phyloP scores from a whole-genome alignment of 2,888 invertebrate genomes.

The Brenthis ino region DNA sequence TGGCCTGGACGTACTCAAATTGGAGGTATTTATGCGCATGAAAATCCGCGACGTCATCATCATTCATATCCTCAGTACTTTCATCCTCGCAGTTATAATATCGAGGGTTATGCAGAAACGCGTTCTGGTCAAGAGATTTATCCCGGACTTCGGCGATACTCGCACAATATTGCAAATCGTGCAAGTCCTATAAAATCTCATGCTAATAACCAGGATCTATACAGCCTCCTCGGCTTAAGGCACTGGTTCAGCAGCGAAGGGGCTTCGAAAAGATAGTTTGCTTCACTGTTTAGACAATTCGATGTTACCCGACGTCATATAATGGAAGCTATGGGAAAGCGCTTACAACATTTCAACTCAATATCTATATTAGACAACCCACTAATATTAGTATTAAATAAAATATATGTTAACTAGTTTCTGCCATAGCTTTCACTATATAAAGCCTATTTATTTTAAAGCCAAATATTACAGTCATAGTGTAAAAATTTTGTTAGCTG shows the following conservation, averaged over 20 bases:
- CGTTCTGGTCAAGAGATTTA: conserved; percentile 58
- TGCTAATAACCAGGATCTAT: conserved; percentile 67
- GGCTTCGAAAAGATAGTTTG: conserved; percentile 74
- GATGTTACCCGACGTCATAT: conserved; percentile 81
- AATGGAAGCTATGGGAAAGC: conserved; percentile 73
- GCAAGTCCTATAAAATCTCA: conserved; percentile 57
- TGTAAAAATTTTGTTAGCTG: conserved; percentile 70
- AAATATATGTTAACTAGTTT: conserved; percentile 33
- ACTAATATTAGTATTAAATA: conserved; percentile 35
- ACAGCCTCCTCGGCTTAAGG: conserved; percentile 72
- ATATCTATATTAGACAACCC: conserved; percentile 41
- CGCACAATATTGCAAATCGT: conserved; percentile 58
- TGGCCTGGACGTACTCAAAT: conserved; percentile 69
- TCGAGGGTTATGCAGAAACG: conserved; percentile 46
- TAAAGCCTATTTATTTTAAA: conserved; percentile 80
- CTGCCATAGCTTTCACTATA: conserved; percentile 77
- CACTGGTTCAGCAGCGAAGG: conserved; percentile 79
- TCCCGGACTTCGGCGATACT: conserved; percentile 58
- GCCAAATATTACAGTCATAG: conserved; percentile 83
- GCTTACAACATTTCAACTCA: conserved; percentile 26
- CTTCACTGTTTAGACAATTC: conserved; percentile 63
- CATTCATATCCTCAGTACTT: conserved; percentile 70
- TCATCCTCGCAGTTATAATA: conserved; percentile 60
- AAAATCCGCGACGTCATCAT: conserved; percentile 73
- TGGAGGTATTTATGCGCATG: conserved; percentile 72